These are phyloP conservation scores for Philonicus albiceps DNA, from an alignment of 2,888 invertebrate species.

Conservation along the genomic window DNA sequence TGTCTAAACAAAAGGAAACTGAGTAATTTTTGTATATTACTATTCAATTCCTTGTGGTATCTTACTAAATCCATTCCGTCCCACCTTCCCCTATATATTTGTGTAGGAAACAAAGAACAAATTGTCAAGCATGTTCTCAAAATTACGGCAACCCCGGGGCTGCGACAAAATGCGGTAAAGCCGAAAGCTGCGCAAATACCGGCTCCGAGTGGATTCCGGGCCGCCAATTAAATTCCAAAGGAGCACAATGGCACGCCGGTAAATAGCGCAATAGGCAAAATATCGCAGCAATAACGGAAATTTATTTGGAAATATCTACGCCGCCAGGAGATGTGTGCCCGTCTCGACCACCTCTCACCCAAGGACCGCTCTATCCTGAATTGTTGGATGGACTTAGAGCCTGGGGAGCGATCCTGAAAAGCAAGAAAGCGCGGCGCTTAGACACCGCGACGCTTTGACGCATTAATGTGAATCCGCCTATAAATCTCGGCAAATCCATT, in stretches of 20 bases:
- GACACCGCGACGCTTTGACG: constrained; percentile 13
- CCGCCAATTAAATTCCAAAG: neutral
- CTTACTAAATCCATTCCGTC: no score
- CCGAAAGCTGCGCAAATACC: neutral
- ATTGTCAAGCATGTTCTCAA: neutral
- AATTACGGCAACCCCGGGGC: neutral
- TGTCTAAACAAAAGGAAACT: no score
- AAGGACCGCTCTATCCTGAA: neutral
- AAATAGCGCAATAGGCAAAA: neutral
- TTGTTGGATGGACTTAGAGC: neutral
- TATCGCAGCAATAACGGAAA: neutral
- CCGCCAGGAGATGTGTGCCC: neutral
- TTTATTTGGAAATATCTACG: neutral
- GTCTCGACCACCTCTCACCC: neutral
- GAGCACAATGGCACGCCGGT: neutral
- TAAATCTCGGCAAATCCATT: constrained; percentile 15
- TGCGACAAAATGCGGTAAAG: neutral
- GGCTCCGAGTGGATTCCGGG: neutral
- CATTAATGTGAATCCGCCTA: constrained; percentile 13
- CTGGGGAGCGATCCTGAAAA: neutral
- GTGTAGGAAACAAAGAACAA: neutral
- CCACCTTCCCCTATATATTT: no score
- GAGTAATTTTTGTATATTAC: no score
- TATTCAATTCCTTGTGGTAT: no score
- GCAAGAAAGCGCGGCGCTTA: neutral